Evolutionary conservation across 2,888 invertebrate species (phyloP).

Genomic region (Melieria crassipennis): DNA sequence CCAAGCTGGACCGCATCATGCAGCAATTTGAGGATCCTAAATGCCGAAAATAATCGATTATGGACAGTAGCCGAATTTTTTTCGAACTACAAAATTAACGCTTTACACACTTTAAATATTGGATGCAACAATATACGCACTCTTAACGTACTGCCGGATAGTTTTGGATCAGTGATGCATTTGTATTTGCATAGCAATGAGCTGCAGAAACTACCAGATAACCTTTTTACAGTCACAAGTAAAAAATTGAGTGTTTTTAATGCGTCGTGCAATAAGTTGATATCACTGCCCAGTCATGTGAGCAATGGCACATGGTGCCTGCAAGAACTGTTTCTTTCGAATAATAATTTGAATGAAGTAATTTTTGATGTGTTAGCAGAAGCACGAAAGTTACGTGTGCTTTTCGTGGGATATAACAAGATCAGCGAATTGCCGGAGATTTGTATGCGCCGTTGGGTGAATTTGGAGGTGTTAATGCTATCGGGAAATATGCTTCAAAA

Average conservation of each 20-base stretch:
- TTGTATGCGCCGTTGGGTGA: slow-evolving; percentile 79
- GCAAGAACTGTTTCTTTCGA: slow-evolving; percentile 78
- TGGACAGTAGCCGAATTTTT: slow-evolving; percentile 77
- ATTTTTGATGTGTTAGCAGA: slow-evolving; percentile 74
- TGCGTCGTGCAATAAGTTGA: slow-evolving; percentile 81
- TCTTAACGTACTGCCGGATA: slow-evolving; percentile 72
- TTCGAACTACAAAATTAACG: slow-evolving; percentile 78
- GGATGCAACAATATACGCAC: slow-evolving; percentile 81
- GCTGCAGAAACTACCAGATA: slow-evolving; percentile 77
- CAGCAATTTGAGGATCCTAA: slow-evolving; percentile 75
- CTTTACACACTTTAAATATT: slow-evolving; percentile 77
- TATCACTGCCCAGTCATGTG: slow-evolving; percentile 69
- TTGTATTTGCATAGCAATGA: slow-evolving; percentile 82
- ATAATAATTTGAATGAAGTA: slow-evolving; percentile 79
- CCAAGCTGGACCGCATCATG: slow-evolving; percentile 83
- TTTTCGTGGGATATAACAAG: slow-evolving; percentile 84
- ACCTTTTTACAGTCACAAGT: slow-evolving; percentile 75
- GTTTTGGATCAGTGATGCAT: slow-evolving; percentile 68
- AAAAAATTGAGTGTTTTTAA: slow-evolving; percentile 76
- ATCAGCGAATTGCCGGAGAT: slow-evolving; percentile 78
- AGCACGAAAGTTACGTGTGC: slow-evolving; percentile 73
- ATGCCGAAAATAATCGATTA: slow-evolving; percentile 79
- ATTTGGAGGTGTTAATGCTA: slow-evolving; percentile 82
- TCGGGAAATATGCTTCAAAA: slow-evolving; percentile 83
- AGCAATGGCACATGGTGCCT: slow-evolving; percentile 69